Conservation (phyloP, 1,140 invertebrate genomes). For the Drosophila oshimai region DNA sequence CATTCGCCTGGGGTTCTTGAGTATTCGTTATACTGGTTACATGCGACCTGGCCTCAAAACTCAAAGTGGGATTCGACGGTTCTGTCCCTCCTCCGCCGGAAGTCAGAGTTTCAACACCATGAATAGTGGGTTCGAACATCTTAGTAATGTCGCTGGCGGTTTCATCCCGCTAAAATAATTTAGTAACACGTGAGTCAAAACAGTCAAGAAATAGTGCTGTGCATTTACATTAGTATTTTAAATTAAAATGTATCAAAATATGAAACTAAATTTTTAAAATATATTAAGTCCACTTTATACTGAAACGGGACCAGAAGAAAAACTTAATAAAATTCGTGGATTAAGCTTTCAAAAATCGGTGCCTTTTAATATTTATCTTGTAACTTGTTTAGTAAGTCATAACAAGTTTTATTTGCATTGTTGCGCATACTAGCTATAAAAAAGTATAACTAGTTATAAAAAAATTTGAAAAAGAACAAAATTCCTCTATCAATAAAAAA, state of each 20-base stretch:
- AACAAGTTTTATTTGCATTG: too few species aligned
- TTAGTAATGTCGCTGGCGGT: conserved; percentile 81
- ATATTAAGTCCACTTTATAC: background rate
- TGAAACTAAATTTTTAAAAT: conserved; percentile 13
- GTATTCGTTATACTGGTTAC: conserved; percentile 26
- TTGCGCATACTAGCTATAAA: too few species aligned
- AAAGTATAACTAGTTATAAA: too few species aligned
- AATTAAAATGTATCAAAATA: conserved; percentile 11
- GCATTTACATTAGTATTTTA: conserved; percentile 4
- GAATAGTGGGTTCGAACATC: conserved; percentile 77
- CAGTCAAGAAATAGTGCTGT: background rate
- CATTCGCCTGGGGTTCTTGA: conserved; percentile 26
- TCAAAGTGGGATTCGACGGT: conserved; percentile 4
- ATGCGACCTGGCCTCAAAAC: conserved; percentile 37
- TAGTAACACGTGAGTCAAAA: conserved; percentile 24
- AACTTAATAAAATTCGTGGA: background rate
- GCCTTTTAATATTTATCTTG: background rate
- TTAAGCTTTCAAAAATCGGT: background rate
- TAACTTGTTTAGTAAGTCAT: background rate
- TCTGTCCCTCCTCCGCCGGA: conserved; percentile 29
- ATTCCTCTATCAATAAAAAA: too few species aligned
- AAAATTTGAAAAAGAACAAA: too few species aligned
- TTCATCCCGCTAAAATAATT: conserved; percentile 83
- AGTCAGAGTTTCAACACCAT: conserved; percentile 48
- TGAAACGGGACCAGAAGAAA: background rate